These are phyloP conservation scores for Azorinus chamasolen DNA, from an alignment of 2,888 invertebrate genomes.

Conservation along the genomic window DNA sequence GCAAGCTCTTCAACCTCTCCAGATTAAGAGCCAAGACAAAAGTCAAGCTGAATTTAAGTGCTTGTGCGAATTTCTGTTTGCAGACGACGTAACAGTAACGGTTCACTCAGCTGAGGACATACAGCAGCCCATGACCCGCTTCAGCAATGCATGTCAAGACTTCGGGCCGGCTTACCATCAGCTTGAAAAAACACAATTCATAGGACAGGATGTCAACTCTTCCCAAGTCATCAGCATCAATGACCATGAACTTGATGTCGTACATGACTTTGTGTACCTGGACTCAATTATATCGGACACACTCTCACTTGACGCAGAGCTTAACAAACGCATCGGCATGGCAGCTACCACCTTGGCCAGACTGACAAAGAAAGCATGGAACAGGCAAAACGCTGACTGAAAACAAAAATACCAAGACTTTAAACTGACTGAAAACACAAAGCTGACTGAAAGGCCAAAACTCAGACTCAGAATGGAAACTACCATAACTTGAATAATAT, in stretches of 20 bases:
- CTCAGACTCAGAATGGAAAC: too few relatives aligned
- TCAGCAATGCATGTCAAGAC: too few relatives aligned
- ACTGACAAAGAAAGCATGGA: too few relatives aligned
- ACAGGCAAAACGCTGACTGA: neutral
- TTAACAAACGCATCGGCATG: too few relatives aligned
- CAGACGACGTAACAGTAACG: conserved; percentile 24
- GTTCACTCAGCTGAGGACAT: conserved; percentile 14
- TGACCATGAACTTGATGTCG: neutral
- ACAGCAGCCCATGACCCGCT: conserved; percentile 15
- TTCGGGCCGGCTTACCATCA: conserved; percentile 34
- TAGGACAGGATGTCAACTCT: neutral
- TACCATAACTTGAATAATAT: too few relatives aligned
- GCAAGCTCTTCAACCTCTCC: conserved; percentile 20
- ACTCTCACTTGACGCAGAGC: neutral
- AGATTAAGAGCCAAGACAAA: conserved; percentile 14
- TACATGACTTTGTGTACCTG: conserved; percentile 4
- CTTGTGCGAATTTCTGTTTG: conserved; percentile 29
- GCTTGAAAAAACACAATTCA: conserved; percentile 20
- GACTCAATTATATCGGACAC: neutral
- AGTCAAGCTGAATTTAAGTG: neutral
- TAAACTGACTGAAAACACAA: too few relatives aligned
- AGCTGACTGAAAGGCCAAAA: too few relatives aligned
- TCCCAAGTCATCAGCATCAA: neutral
- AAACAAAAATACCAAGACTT: neutral
- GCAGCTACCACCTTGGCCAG: too few relatives aligned